Evolutionary conservation across 2,888 invertebrate species (phyloP).

Genomic region (Cerastoderma edule): DNA sequence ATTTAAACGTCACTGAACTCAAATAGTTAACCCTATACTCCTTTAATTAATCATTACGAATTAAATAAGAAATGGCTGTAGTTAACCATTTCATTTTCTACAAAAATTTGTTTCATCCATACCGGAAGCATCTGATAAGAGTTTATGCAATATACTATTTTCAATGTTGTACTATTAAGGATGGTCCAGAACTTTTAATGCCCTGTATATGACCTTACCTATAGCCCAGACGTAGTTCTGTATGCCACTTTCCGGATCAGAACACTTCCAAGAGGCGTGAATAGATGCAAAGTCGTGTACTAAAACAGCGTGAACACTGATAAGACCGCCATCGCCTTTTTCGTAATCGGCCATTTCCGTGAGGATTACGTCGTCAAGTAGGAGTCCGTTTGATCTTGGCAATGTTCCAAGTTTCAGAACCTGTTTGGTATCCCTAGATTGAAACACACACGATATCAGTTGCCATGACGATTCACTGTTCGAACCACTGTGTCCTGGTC

Average conservation of each 20-base stretch:
- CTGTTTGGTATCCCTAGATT: not conserved
- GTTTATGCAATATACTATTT: too few relatives aligned
- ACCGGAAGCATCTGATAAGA: too few relatives aligned
- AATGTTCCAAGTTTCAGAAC: constrained; percentile 39
- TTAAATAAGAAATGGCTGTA: too few relatives aligned
- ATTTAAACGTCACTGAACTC: too few relatives aligned
- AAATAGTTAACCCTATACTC: too few relatives aligned
- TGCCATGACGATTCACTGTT: constrained; percentile 37
- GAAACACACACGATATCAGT: constrained; percentile 37
- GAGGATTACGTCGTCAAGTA: constrained; percentile 41
- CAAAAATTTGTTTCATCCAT: too few relatives aligned
- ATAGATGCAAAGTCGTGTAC: constrained; percentile 57
- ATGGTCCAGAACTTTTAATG: too few relatives aligned
- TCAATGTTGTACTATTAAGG: too few relatives aligned
- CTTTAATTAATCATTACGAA: too few relatives aligned
- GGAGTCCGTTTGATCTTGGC: constrained; percentile 41
- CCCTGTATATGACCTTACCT: constrained; percentile 51
- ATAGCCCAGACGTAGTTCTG: constrained; percentile 62
- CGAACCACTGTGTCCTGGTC: constrained; percentile 27
- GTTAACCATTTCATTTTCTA: too few relatives aligned
- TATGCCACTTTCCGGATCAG: constrained; percentile 56
- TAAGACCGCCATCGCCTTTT: constrained; percentile 12
- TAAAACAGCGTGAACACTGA: constrained; percentile 50
- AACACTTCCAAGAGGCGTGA: constrained; percentile 60
- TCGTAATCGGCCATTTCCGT: constrained; percentile 28